Percentiles rank a stretch among this genome's conserved stretches.
These are phyloP conservation scores for Hoplias malabaricus DNA, from an alignment of 2,113 vertebrate species.

Conservation along the genomic window DNA sequence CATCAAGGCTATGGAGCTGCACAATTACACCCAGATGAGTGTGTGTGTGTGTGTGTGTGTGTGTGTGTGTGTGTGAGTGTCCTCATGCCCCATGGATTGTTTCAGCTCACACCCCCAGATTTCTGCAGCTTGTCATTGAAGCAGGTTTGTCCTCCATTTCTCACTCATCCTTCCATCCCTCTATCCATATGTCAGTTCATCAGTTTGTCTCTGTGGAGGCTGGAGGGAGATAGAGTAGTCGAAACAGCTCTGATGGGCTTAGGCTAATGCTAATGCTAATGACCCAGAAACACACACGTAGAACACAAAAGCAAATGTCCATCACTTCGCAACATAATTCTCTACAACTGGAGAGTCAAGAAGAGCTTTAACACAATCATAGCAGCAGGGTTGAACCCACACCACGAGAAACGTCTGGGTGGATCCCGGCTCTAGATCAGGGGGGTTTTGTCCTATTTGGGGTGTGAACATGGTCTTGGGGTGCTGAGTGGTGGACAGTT, in stretches of 20 bases:
- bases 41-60: slow-evolving; percentile 45
- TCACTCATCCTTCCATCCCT: background rate
- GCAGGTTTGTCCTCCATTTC: background rate
- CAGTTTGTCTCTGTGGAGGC: slow-evolving; percentile 38
- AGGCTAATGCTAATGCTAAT: background rate
- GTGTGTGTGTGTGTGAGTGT: slow-evolving; percentile 59
- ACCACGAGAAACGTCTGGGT: too few relatives aligned
- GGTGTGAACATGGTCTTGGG: too few relatives aligned
- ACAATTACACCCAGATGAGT: slow-evolving; percentile 85
- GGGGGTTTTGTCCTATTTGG: too few relatives aligned
- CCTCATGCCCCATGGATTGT: slow-evolving; percentile 80
- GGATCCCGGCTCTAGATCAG: too few relatives aligned
- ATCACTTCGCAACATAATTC: too few relatives aligned
- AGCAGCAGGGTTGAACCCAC: too few relatives aligned
- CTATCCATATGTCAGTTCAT: slow-evolving; percentile 5
- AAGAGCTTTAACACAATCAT: background rate
- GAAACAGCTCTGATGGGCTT: background rate
- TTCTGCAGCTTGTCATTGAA: slow-evolving; percentile 66
- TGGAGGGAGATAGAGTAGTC: slow-evolving; percentile 64
- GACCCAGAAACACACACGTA: background rate
- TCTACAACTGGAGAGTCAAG: background rate
- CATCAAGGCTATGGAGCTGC: slow-evolving; percentile 80
- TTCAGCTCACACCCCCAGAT: slow-evolving; percentile 77
- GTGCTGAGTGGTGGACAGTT: too few relatives aligned
- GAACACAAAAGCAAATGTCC: background rate